Conservation (phyloP, 2,113 vertebrate genomes). For the Dendrocopos noguchii region DNA sequence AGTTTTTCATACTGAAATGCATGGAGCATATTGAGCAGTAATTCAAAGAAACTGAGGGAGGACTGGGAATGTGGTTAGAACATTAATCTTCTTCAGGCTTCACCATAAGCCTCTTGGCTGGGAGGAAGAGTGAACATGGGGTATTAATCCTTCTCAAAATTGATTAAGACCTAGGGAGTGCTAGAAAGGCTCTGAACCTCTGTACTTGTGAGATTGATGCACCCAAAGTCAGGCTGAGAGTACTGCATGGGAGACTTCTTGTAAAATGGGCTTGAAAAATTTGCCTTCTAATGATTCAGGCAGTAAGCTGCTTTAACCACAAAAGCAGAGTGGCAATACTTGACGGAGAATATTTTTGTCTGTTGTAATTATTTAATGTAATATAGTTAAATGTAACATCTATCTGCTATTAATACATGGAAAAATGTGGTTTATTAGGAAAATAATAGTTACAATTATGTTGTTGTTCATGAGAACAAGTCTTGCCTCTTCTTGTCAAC, state of each 20-base stretch:
- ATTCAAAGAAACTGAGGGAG: not conserved
- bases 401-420: not conserved
- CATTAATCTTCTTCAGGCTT: slow-evolving; percentile 7
- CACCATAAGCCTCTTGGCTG: not conserved
- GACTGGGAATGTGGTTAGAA: not conserved
- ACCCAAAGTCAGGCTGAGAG: not conserved
- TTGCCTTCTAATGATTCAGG: not conserved
- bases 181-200: not conserved
- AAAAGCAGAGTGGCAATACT: not conserved
- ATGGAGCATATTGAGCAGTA: not conserved
- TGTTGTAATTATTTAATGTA: not conserved
- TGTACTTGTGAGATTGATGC: not conserved
- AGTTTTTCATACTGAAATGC: not conserved
- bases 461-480: not conserved
- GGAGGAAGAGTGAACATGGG: not conserved
- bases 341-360: not conserved
- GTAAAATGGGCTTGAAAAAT: not conserved
- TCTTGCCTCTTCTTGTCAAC: not conserved
- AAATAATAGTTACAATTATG: not conserved
- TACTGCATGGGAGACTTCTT: not conserved
- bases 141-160: slow-evolving; percentile 38
- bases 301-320: not conserved
- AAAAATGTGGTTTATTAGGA: not conserved
- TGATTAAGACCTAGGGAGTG: not conserved
- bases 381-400: not conserved